Base-by-base conservation (phyloP, 2,113 vertebrate genomes). In the Galemys pyrenaicus region DNA sequence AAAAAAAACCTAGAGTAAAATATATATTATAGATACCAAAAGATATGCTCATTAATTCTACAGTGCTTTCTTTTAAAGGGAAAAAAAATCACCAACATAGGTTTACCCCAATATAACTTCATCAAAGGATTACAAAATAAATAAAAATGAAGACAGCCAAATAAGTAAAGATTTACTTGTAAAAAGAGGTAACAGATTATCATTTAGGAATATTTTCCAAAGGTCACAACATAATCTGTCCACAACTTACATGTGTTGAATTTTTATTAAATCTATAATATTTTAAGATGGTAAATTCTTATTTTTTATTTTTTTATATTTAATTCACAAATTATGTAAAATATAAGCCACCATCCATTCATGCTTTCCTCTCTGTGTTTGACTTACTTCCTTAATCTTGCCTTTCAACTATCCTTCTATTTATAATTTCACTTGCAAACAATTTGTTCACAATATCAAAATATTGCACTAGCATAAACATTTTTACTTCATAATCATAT, bases 381-480 rank as follows among this genome's bases (percentile, higher is more conserved):
- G 32, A 86, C 30, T 73, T 78, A 83, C 35, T 83, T 94, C 87
- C 30, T 60, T 81, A 22, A 5, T n/a, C 32, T 64, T 3, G 35
- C 71, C 91, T 77, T 95, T 67, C 15, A 58, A 64, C 15, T 86
- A 15, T 68, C 81, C 84, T 91, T 94, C 89, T 51, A 94, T 89
- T 89, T 95, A 68, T 68, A 83, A 49, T 93, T 96, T 68, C 24
- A 79, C 75, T 96, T 95, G 12, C 73, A 94, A 90, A 39, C 11
- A 78, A 78, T 81, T 71, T 67, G 74, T 94, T 92, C 95, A 86
- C 90, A 96, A 93, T 89, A 73, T 6, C 3, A 39, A 95, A 97
- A 95, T 93, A 96, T 96, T 97, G 96, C 39, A 82, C 46, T 85
- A 22, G 56, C 92, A 79, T 49, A 62, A 80, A 4, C 6, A 17